Conservation (phyloP, 2,113 vertebrate species). For the Neopipo cinnamomea region DNA sequence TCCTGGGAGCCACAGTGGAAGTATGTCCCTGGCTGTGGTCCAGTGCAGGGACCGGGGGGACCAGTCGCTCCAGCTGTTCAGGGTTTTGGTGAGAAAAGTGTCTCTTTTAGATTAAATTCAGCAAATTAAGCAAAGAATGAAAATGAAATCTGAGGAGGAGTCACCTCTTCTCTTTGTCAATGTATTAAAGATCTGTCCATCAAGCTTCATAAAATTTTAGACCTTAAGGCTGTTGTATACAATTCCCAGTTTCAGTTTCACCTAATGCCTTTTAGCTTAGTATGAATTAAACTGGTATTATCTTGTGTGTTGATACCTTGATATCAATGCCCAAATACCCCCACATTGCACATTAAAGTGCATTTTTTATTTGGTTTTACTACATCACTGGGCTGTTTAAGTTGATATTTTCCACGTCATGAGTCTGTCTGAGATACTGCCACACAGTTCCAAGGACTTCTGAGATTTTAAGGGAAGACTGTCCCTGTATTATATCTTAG, state of each 20-base stretch:
- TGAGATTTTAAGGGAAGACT: not conserved
- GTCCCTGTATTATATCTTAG: not conserved
- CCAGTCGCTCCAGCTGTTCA: not conserved
- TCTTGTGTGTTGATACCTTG: not conserved
- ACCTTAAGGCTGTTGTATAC: fast-evolving
- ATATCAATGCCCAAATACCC: not conserved
- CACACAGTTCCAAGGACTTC: not conserved
- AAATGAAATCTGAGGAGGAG: not conserved
- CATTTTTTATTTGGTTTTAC: not conserved
- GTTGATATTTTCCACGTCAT: not conserved
- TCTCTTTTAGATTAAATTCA: not conserved
- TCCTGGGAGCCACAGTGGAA: not conserved
- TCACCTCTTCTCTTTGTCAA: not conserved
- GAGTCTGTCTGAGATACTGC: not conserved
- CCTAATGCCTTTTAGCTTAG: not conserved
- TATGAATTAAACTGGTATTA: not conserved
- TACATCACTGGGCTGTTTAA: not conserved
- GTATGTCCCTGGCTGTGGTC: not conserved
- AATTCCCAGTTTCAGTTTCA: not conserved
- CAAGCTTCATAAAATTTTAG: not conserved
- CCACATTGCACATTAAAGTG: not conserved
- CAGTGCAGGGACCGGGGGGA: not conserved
- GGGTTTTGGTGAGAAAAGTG: not conserved
- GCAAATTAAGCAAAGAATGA: not conserved
- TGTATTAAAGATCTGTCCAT: not conserved